A percentile compares a stretch with the other conserved stretches of the same genome.
Conservation (phyloP, 2,113 vertebrate genomes). For the Fulica atra region DNA sequence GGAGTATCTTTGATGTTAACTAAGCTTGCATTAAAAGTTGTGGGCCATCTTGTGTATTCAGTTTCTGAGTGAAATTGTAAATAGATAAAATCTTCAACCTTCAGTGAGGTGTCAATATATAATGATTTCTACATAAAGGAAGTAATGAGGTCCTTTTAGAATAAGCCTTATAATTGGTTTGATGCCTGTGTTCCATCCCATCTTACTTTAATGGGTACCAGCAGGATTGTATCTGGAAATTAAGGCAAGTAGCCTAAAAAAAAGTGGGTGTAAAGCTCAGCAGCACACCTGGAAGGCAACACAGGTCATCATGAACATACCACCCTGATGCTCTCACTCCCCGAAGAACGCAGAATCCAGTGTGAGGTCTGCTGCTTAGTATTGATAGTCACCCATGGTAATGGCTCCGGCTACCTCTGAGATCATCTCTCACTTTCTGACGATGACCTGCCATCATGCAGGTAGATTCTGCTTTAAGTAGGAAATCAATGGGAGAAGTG, state of each 20-base stretch:
- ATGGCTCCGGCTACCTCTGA: not conserved
- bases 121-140: not conserved
- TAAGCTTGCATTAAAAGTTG: not conserved
- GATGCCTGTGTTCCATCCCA: not conserved
- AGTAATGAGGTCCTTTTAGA: not conserved
- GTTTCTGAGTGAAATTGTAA: not conserved
- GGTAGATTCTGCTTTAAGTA: not conserved
- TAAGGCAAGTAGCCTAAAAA: not conserved
- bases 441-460: not conserved
- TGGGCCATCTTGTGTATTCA: not conserved
- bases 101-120: not conserved
- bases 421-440: not conserved
- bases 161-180: not conserved
- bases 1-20: not conserved
- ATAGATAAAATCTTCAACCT: not conserved
- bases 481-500: not conserved
- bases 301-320: not conserved
- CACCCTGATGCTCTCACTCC: fast-evolving
- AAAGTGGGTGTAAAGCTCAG: not conserved
- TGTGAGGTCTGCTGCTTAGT: not conserved
- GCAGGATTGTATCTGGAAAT: not conserved
- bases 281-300: not conserved
- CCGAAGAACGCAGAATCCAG: not conserved
- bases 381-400: not conserved
- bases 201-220: not conserved